A percentile compares a stretch with the other conserved stretches of the same genome.
Conservation (phyloP, 2,113 vertebrate genomes). For the Engraulis encrasicolus region DNA sequence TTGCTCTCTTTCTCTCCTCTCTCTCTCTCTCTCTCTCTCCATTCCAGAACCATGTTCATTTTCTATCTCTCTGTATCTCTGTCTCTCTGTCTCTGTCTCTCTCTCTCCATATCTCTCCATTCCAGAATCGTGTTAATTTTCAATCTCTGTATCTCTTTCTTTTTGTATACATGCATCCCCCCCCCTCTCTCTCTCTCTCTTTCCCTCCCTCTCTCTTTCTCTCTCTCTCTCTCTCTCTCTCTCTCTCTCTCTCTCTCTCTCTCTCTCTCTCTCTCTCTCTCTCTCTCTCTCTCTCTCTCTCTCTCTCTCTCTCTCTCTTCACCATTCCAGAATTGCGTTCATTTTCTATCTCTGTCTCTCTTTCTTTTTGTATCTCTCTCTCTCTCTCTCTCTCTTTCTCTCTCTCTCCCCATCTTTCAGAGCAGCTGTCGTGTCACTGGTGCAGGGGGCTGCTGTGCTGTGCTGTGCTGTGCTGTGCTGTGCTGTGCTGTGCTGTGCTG, state of each 20-base stretch:
- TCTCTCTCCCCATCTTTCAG: background rate
- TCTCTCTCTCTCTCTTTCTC: background rate
- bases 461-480: too few relatives aligned
- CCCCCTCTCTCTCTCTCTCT: too few relatives aligned
- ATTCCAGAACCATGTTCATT: too few relatives aligned
- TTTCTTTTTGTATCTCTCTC: background rate
- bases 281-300: background rate
- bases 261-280: background rate
- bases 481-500: too few relatives aligned
- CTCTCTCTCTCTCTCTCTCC: background rate
- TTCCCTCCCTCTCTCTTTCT: too few relatives aligned
- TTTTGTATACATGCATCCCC: too few relatives aligned
- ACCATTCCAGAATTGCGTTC: too few relatives aligned
- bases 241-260: background rate
- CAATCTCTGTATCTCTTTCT: too few relatives aligned
- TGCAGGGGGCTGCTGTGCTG: constrained; percentile 10
- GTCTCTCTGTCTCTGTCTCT: background rate
- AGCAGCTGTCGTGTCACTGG: constrained; percentile 3
- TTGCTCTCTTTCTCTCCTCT: background rate
- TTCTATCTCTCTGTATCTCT: background rate
- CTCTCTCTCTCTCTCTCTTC: too few relatives aligned
- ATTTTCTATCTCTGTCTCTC: too few relatives aligned
- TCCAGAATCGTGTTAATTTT: too few relatives aligned
- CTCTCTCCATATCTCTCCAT: background rate
- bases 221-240: background rate